Percentiles rank a stretch among this genome's conserved stretches.
Conservation (phyloP, 2,888 invertebrate species). For the Lycaena phlaeas region DNA sequence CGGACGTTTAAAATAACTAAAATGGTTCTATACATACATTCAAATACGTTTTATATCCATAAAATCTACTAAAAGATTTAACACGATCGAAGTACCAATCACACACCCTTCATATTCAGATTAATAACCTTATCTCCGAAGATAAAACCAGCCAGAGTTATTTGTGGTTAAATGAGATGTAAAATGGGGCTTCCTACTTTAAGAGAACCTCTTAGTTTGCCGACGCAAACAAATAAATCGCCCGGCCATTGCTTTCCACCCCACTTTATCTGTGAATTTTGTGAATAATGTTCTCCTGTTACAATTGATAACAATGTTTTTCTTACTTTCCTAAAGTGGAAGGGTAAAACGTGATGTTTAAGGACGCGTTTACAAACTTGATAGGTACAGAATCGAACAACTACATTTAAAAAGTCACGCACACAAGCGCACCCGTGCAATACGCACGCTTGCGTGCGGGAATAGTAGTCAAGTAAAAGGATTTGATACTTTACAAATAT, state of each 20-base stretch:
- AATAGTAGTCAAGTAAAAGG: too few species aligned
- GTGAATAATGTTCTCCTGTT: conserved; percentile 12
- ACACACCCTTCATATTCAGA: conserved; percentile 12
- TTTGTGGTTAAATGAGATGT: conserved; percentile 44
- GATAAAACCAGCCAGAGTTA: conserved; percentile 16
- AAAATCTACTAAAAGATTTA: neutral
- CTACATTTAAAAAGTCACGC: too few species aligned
- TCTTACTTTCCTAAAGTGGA: too few species aligned
- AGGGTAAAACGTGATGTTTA: too few species aligned
- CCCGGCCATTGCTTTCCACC: conserved; percentile 28
- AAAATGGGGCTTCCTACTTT: conserved; percentile 43
- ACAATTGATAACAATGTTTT: conserved; percentile 8
- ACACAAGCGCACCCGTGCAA: too few species aligned
- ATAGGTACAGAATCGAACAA: too few species aligned
- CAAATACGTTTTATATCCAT: too few species aligned
- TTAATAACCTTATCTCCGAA: conserved; percentile 6
- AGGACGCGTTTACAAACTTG: too few species aligned
- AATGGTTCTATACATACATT: too few species aligned
- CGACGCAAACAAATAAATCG: conserved; percentile 44
- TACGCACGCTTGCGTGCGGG: too few species aligned
- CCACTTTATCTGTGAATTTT: conserved; percentile 17
- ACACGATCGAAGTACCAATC: conserved; percentile 10
- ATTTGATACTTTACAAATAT: too few species aligned
- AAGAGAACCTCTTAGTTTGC: conserved; percentile 38
- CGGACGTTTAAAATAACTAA: too few species aligned